Conservation (phyloP, 2,113 vertebrate species). For the Bos javanicus region DNA sequence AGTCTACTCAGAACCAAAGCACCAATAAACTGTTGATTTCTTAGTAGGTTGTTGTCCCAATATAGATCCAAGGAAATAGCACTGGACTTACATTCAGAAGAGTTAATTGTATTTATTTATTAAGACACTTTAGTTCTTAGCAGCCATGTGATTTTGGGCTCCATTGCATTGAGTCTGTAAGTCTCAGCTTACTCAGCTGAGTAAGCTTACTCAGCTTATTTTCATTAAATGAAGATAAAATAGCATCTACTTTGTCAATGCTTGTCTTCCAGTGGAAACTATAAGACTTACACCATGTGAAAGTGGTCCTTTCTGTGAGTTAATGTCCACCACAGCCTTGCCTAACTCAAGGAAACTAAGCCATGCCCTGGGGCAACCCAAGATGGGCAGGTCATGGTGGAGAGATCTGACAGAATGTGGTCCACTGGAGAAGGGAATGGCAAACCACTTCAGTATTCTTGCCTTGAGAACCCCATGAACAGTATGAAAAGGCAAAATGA, state of each 20-base stretch:
- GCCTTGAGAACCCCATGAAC: no score
- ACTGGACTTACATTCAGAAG: background rate
- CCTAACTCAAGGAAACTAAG: no score
- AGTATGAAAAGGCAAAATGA: no score
- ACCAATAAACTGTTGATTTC: background rate
- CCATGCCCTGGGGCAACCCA: no score
- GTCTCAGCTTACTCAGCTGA: background rate
- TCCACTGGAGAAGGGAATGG: no score
- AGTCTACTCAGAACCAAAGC: background rate
- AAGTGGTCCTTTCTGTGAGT: background rate
- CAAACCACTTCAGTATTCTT: no score
- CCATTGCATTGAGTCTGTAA: background rate
- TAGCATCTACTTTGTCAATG: accelerated
- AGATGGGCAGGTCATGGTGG: no score
- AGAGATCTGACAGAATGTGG: no score
- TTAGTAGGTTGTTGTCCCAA: background rate
- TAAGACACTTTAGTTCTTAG: background rate
- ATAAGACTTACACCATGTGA: background rate
- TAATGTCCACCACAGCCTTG: no score
- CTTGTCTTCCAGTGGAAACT: background rate
- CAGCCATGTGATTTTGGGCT: background rate
- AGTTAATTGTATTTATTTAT: background rate
- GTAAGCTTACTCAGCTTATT: no score
- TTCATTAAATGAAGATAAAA: background rate
- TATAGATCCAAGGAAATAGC: background rate